Evolutionary conservation across 2,113 vertebrate genomes (phyloP), one percentile per base, ranked within the genome.

Genomic region (Cygnus atratus): DNA sequence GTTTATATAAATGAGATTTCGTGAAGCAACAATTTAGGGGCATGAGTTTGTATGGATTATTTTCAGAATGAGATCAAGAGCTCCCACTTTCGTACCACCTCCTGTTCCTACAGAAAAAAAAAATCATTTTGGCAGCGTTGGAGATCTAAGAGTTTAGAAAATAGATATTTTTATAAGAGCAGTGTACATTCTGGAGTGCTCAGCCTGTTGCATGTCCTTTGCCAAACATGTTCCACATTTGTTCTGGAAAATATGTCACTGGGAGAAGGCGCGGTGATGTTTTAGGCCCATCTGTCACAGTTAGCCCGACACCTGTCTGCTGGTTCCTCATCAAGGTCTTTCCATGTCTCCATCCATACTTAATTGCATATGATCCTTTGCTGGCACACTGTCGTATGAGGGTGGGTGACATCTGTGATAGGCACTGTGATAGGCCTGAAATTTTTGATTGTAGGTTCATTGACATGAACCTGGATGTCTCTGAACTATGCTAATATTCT

Each of bases 291-390:
- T 54, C 55, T 73, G 28, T 50, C 37, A 33, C 12, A 17, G 20
- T 3, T 78, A 19, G 33, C 61, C 26, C 39, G 13, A 9, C 55
- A 70, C 17, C 26, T 76, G 17, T 12, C 50, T 73, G 16, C 41
- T 83, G 66, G 14, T 52, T 61, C 54, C 50, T 89, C 0, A 1
- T 28, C 71, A 35, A 5, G 48, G n/a, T 28, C 6, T 11, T n/a
- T 61, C 48, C 33, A 3, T 3, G 2, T 0, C 1, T 68, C 41
- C 52, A 24, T 43, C 16, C 44, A 2, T 21, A 16, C 0, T 1
- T 82, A 54, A 43, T 10, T 39, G 46, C 46, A 11, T 24, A 14
- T 26, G 29, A 72, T 33, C 15, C 4, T 66, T 80, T 43, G 37
- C 31, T 15, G 12, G 15, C 62, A 33, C 19, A 5, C 33, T 79